Base-by-base conservation (phyloP, 2,888 invertebrate genomes). In the Oxycera nigricornis region DNA sequence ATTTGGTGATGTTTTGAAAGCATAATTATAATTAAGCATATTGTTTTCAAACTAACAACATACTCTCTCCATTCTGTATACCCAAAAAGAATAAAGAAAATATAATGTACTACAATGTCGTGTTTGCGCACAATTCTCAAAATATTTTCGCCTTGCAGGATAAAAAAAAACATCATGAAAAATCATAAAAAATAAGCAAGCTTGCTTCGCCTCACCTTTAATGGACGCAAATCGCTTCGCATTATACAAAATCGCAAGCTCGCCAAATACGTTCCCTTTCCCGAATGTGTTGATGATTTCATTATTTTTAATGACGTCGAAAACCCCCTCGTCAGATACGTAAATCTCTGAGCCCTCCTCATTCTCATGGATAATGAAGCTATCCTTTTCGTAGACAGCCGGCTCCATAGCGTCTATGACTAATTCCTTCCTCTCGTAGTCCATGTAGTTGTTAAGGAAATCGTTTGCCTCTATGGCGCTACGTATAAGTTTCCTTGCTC, bases 171-270 rank as follows among this genome's bases (percentile, higher is more conserved):
- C n/a, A n/a, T n/a, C n/a, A n/a, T n/a, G n/a, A n/a, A n/a, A n/a
- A n/a, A n/a, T n/a, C n/a, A n/a, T n/a, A n/a, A n/a, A n/a, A n/a
- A n/a, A n/a, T n/a, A n/a, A n/a, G n/a, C n/a, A n/a, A n/a, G n/a
- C n/a, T n/a, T n/a, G n/a, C n/a, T n/a, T n/a, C n/a, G n/a, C n/a
- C 85, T 86, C 86, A 93, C 94, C 93, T 86, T 90, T 88, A 75
- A 97, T 92, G 0, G 95, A 94, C 0, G 96, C 96, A 78, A 94
- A 92, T 77, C 97, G 88, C 81, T 94, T 95, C 41, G 96, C 96
- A 86, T 96, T 96, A 86, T 98, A 97, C 30, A 98, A 87, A 79
- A 98, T 92, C 7, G 97, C 97, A 68, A 98, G 87, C 87, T 98
- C 98, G 1, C 98, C 97, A 87, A 97, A 90, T 76, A 95, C 91